Evolutionary conservation across 2,797 vertebrate genomes (phyloP), one percentile per base, ranked within the genome.

Genomic region (Siniperca undulata): DNA sequence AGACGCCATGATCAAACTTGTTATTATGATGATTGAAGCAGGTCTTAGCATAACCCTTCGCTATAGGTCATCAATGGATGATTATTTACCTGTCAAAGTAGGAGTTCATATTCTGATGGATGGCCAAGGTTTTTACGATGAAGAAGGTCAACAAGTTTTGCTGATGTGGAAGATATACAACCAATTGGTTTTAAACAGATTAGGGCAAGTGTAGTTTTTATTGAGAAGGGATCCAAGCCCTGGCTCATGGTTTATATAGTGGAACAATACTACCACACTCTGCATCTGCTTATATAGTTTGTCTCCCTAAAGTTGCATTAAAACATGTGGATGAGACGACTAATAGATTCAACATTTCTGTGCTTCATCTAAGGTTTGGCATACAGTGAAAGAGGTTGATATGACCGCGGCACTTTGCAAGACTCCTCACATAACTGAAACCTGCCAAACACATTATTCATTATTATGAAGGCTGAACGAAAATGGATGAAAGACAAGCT

Each of bases 1-100:
- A 60, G 38, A 55, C 30, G 36, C 56, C 38, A 50, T 20, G 56
- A 73, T 83, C 44, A 50, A 82, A 82, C 36, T 44, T 22, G 20
- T 22, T 13, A 67, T 80, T 87, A 64, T 83, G 44, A 86, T 78
- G 83, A 78, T 66, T 64, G 36, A 87, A 89, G 73, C 75, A 82
- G 77, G 50, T 81, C 22, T 34, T 46, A 77, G 74, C 72, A 67
- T 80, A 82, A 77, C 38, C 68, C 55, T 89, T 64, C 48, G 67
- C 69, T 61, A 12, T 70, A 74, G 64, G 40, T 67, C 19, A 65
- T 40, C 1, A 9, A 30, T 42, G 74, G 48, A 74, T 69, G 24
- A 77, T 73, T 60, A 77, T 73, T 60, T 79, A 69, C 20, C 62
- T 78, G 24, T 84, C 60, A 70, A 58, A 70, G 60, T 69, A 12